Base-by-base conservation (phyloP, 1,140 invertebrate species). In the Pogonomyrmex barbatus region DNA sequence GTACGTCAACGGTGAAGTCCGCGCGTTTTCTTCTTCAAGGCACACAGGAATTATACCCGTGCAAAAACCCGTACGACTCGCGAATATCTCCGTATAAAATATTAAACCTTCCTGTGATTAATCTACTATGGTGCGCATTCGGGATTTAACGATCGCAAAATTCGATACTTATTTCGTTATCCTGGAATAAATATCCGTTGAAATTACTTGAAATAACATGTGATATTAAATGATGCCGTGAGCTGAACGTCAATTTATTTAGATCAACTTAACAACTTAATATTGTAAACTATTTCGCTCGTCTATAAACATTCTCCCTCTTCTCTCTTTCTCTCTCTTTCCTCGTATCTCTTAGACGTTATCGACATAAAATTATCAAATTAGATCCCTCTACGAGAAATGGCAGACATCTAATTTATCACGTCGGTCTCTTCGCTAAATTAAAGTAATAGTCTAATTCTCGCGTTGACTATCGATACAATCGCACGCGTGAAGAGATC, bases 311-410 rank as follows among this genome's bases (percentile, higher is more conserved):
- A 12, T 36, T 67, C n/a, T 67, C 6, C 14, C 62, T 17, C 62
- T 36, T 68, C 24, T 24, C 65, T 39, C 36, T 63, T 36, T 63
- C 14, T 63, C 14, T 39, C 6, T 65, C 62, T 42, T 10, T 30
- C 4, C 33, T 24, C 30, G 45, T 42, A 17, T 36, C 24, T 81
- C 65, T 3, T 33, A 24, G 14, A 45, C 17, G n/a, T 56, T 54
- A 58, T 81, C 24, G 63, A 56, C 39, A 45, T 54, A 42, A 81
- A 68, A 56, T 81, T 81, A 81, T 81, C 62, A 81, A 81, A 70
- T 70, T 50, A 50, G 30, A 60, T 73, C 12, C 42, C 24, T 36
- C 10, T 33, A 3, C 5, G 65, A 82, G 14, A 81, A 58, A 2
- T 30, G 30, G 42, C 17, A 36, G 68, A 24, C 47, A 82, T 83